phyloP scores from a whole-genome alignment of 2,113 vertebrate species.

The Hippopotamus amphibius region DNA sequence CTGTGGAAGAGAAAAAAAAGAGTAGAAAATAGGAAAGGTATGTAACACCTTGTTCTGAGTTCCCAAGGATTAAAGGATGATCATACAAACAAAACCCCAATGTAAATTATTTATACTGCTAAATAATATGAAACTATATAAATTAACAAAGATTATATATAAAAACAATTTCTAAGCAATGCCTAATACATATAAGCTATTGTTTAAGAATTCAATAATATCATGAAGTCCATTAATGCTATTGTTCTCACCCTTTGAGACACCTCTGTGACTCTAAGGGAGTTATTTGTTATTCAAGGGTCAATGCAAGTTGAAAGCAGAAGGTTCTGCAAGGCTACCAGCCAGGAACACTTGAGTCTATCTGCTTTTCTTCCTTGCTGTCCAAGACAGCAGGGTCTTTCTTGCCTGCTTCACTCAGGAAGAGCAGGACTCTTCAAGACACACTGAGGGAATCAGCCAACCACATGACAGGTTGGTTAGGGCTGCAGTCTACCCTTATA shows the following conservation, averaged over 20 bases:
- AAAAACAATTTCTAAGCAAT: slow-evolving; percentile 41
- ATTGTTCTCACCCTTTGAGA: neutral
- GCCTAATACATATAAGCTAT: neutral
- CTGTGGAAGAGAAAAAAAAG: slow-evolving; percentile 54
- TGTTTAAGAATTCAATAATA: slow-evolving; percentile 15
- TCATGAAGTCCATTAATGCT: neutral
- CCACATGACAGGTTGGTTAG: neutral
- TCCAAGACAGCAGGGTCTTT: neutral
- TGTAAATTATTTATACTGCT: slow-evolving; percentile 43
- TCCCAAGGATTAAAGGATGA: slow-evolving; percentile 15
- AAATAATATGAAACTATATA: slow-evolving; percentile 42
- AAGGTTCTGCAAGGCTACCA: neutral
- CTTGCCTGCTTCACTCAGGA: neutral
- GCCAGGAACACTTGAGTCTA: neutral
- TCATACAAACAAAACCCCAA: neutral
- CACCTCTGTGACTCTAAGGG: neutral
- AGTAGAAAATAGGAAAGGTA: slow-evolving; percentile 35
- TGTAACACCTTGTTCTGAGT: slow-evolving; percentile 18
- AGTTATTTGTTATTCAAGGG: neutral
- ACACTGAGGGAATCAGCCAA: neutral
- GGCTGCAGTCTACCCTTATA: neutral
- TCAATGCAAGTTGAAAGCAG: slow-evolving; percentile 17
- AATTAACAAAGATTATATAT: slow-evolving; percentile 26
- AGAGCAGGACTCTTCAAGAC: neutral
- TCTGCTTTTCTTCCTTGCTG: slow-evolving; percentile 24